These are phyloP conservation scores for Clamator glandarius DNA, from an alignment of 2,797 vertebrate species.

Conservation along the genomic window DNA sequence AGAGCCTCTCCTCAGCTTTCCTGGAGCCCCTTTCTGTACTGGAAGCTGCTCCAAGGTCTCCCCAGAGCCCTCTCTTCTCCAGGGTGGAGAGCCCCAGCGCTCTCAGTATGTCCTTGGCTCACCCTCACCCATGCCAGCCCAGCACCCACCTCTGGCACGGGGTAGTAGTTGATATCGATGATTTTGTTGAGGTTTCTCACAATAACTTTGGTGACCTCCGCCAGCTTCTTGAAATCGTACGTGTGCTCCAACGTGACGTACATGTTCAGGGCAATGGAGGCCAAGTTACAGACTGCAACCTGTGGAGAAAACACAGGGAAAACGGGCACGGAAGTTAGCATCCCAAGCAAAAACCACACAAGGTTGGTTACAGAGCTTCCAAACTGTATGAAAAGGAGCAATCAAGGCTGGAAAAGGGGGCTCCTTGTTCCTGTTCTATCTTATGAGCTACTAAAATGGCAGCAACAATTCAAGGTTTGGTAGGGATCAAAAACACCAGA, in stretches of 20 bases:
- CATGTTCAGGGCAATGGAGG: conserved; percentile 96
- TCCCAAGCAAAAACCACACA: accelerated
- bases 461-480: accelerated
- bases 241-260: conserved; percentile 91
- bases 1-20: too few species aligned
- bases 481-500: accelerated
- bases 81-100: too few species aligned
- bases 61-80: too few species aligned
- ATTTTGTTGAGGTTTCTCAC: conserved; percentile 96
- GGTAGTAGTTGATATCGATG: conserved; percentile 96
- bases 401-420: neutral
- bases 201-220: conserved; percentile 90
- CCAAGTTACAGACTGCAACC: conserved; percentile 95
- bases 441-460: neutral
- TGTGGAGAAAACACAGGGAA: neutral
- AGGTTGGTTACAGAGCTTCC: neutral
- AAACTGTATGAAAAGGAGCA: accelerated
- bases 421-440: neutral
- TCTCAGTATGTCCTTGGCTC: too few species aligned
- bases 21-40: too few species aligned
- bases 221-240: conserved; percentile 90
- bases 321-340: accelerated
- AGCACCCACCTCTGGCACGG: conserved; percentile 84
- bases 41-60: too few species aligned
- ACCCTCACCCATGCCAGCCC: accelerated